Conservation (phyloP, 2,113 vertebrate species). For the Otocyon megalotis region DNA sequence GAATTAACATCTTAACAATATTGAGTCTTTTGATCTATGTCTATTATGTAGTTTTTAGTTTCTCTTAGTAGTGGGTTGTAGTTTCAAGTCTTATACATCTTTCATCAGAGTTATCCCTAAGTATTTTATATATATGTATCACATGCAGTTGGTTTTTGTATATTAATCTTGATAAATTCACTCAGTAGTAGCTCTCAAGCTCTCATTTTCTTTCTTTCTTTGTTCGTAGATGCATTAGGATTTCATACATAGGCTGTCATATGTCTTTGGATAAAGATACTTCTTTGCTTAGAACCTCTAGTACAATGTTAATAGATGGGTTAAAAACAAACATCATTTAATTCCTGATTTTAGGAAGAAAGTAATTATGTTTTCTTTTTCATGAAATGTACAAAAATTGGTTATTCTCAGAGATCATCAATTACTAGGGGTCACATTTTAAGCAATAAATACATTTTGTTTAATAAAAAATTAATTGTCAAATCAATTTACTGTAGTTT, state of each 20-base stretch:
- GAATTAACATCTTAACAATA: neutral
- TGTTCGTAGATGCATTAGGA: neutral
- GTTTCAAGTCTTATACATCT: neutral
- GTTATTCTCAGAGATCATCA: neutral
- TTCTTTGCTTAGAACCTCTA: neutral
- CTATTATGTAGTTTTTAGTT: neutral
- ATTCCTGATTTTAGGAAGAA: slow-evolving; percentile 3
- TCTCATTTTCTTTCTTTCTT: neutral
- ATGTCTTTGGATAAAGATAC: slow-evolving; percentile 6
- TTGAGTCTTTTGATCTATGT: neutral
- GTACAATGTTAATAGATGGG: neutral
- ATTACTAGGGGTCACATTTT: neutral
- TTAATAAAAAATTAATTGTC: slow-evolving; percentile 28
- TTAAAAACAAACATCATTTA: slow-evolving; percentile 4
- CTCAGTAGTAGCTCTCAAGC: neutral
- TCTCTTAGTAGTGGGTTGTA: neutral
- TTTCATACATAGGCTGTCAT: neutral
- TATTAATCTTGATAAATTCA: neutral
- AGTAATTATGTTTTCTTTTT: neutral
- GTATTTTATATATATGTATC: neutral
- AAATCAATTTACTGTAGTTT: neutral
- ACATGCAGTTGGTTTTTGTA: neutral
- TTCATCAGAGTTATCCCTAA: neutral
- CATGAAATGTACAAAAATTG: neutral
- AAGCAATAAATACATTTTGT: slow-evolving; percentile 7